phyloP scores from a whole-genome alignment of 2,113 vertebrate genomes.

The Terrapene triunguis region DNA sequence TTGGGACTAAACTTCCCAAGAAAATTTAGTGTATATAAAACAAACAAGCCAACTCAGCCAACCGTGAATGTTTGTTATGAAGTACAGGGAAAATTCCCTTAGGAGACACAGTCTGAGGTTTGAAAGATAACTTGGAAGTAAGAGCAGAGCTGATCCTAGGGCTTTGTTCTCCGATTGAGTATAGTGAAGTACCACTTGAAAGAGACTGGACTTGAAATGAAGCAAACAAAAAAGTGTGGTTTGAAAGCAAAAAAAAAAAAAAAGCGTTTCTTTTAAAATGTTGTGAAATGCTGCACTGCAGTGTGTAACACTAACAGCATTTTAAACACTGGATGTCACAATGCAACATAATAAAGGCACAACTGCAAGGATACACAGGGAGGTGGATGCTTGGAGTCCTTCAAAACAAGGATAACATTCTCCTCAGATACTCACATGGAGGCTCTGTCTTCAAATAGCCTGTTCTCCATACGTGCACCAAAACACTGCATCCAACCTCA shows the following conservation, averaged over 20 bases:
- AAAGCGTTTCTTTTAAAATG: neutral
- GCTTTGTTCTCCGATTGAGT: neutral
- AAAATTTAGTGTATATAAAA: neutral
- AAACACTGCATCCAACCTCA: neutral
- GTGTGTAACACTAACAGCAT: too few relatives aligned
- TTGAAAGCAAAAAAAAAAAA: neutral
- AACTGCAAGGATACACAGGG: neutral
- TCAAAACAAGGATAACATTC: neutral
- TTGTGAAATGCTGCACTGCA: neutral
- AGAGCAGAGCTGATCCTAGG: rapidly evolving
- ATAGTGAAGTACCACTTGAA: neutral
- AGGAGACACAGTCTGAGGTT: neutral
- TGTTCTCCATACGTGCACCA: rapidly evolving
- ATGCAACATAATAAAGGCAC: neutral
- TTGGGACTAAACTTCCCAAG: neutral
- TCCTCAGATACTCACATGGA: neutral
- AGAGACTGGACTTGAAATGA: neutral
- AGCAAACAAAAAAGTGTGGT: neutral
- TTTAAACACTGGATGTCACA: neutral
- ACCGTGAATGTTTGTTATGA: neutral
- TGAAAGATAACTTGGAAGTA: neutral
- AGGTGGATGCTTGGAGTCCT: neutral
- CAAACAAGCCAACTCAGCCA: neutral
- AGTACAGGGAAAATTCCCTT: neutral
- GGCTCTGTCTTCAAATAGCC: neutral